Base-by-base conservation (phyloP, 2,888 invertebrate species). In the Herminia tarsipennalis region DNA sequence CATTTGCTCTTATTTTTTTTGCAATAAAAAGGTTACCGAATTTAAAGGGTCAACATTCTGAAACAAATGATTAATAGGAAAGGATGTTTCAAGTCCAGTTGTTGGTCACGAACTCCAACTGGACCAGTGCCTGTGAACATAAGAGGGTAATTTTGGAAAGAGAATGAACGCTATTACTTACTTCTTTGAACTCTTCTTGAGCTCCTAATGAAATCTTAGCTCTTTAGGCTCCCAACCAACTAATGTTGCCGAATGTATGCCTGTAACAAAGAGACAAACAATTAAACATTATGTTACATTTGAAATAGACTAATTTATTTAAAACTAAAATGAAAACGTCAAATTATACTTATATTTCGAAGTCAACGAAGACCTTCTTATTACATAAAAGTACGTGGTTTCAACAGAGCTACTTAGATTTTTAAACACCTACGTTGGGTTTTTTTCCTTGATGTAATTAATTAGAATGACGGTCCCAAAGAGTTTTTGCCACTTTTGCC, bases 171-270 rank as follows among this genome's bases (percentile, higher is more conserved):
- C 58, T 38, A 70, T 75, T 81, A 91, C 91, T 91, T 83, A 91
- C 91, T 88, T 90, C 52, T 70, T 89, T 82, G 86, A 88, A 89
- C 88, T 90, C 91, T 81, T 86, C 86, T 76, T 76, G 89, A 89
- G 88, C 79, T 80, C 89, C 86, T 81, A 83, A 69, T 78, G 91
- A 88, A 91, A 91, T 91, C 76, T 81, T 90, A 86, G 76, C 73
- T 77, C 82, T 87, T 83, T 91, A 91, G 80, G 87, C 90, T 75
- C 79, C 86, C 65, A 79, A 76, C 76, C 84, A 84, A 83, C 53
- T 61, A 82, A 85, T 59, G 73, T 71, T 84, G 67, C 70, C 78
- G 67, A 83, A 67, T 76, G 86, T 82, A 85, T 81, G 83, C 91
- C 91, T 91, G 85, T 0, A 89, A 91, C 88, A 88, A 91, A 41